A percentile compares a stretch with the other conserved stretches of the same genome.
phyloP scores from a whole-genome alignment of 2,113 vertebrate genomes.

The Atractosteus spatula region DNA sequence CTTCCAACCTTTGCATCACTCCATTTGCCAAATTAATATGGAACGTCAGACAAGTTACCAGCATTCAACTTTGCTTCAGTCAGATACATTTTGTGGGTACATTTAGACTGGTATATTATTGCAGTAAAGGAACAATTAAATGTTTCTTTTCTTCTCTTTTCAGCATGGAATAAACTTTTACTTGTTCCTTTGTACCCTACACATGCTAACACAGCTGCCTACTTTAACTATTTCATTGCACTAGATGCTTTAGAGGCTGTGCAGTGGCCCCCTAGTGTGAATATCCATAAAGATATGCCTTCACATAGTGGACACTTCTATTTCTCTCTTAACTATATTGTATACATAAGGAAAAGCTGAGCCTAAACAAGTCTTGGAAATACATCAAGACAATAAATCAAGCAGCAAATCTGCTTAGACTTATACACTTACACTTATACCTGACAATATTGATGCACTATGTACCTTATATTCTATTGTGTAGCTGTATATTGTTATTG shows the following conservation, averaged over 20 bases:
- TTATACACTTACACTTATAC: no score
- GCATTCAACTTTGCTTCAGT: neutral
- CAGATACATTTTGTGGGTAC: neutral
- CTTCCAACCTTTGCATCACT: neutral
- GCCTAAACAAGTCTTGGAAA: neutral
- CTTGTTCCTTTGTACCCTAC: no score
- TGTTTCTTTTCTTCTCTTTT: no score
- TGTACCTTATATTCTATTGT: no score
- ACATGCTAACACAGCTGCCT: neutral
- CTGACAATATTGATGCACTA: no score
- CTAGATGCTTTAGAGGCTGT: no score
- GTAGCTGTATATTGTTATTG: no score
- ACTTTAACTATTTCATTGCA: neutral
- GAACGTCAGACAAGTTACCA: neutral
- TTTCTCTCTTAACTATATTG: neutral
- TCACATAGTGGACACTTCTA: neutral
- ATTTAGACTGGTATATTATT: no score
- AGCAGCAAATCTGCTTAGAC: no score
- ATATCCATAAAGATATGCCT: neutral
- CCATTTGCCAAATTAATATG: neutral
- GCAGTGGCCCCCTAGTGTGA: slow-evolving; percentile 2
- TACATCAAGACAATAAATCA: no score
- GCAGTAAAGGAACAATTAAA: no score
- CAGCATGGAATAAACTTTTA: no score
- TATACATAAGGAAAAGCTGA: neutral